Evolutionary conservation across 2,888 invertebrate genomes (phyloP), one percentile per base, ranked within the genome.

Genomic region (Cremastinae sp.): DNA sequence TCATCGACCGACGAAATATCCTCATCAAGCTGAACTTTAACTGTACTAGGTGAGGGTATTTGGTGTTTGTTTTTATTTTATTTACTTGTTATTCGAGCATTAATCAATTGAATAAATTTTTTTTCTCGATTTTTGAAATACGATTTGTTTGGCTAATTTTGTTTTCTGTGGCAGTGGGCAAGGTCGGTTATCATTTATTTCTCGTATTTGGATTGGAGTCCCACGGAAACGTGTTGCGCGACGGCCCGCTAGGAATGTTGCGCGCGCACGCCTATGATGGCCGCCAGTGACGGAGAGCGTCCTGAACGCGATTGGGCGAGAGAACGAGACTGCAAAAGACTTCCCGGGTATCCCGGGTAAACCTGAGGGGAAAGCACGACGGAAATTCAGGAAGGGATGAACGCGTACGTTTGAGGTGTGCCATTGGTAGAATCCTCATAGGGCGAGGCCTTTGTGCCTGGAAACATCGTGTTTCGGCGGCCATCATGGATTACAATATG

Each of bases 401-500:
- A 80, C 78, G 82, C 82, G 76, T 81, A 74, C 62, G 78, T 78
- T 78, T 79, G 77, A 70, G 81, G 76, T 75, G 81, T 81, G 84
- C 85, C 78, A 88, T 88, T 89, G 89, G 89, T 78, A 80, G 83
- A 75, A 80, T 80, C 79, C 79, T 78, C 79, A 82, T 78, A 81
- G 83, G 84, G 83, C 83, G 85, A 82, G 83, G 85, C 81, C 79
- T 77, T 56, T 64, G 65, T 65, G 73, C 64, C 70, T 77, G 83
- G 80, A 85, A 83, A 82, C 68, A 70, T 75, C 70, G 80, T 80
- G 78, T 81, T 79, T 74, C 65, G 80, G 84, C 88, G 82, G 89
- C 89, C 89, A 89, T 89, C 85, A 88, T 89, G 88, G 81, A 87
- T 87, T 86, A 80, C 84, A 87, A 82, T 75, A 87, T 87, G 87